Conservation (phyloP, 2,888 invertebrate genomes). For the Andricus curvator region DNA sequence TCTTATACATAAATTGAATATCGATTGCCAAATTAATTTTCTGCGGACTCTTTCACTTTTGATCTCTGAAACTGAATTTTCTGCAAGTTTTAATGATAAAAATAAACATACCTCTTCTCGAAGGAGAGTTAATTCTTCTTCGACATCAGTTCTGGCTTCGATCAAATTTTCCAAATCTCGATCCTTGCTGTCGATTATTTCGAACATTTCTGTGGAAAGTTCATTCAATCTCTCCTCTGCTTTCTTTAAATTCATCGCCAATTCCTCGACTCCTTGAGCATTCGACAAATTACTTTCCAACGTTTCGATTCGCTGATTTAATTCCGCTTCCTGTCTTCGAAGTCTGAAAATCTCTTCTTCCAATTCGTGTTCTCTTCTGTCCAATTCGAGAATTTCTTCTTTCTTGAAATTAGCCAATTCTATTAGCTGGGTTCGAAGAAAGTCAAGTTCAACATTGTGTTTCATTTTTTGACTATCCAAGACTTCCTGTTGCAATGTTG, state of each 20-base stretch:
- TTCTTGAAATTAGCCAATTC: conserved; percentile 44
- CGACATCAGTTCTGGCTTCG: conserved; percentile 51
- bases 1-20: too few species aligned
- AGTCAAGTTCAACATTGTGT: conserved; percentile 59
- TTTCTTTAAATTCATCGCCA: conserved; percentile 35
- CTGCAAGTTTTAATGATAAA: not conserved
- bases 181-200: conserved; percentile 50
- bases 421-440: conserved; percentile 60
- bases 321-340: conserved; percentile 42
- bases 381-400: conserved; percentile 49
- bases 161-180: conserved; percentile 53
- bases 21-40: too few species aligned
- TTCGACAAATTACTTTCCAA: conserved; percentile 24
- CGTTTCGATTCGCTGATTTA: conserved; percentile 31
- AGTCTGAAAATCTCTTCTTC: conserved; percentile 40
- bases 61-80: not conserved
- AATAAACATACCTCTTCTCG: conserved; percentile 50
- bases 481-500: conserved; percentile 66
- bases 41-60: too few species aligned
- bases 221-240: conserved; percentile 44
- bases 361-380: conserved; percentile 48
- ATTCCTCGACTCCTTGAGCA: conserved; percentile 7
- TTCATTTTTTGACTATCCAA: conserved; percentile 62
- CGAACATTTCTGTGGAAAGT: conserved; percentile 52
- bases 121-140: conserved; percentile 50